Conservation (phyloP, 2,113 vertebrate genomes). For the Corvus moneduloides region DNA sequence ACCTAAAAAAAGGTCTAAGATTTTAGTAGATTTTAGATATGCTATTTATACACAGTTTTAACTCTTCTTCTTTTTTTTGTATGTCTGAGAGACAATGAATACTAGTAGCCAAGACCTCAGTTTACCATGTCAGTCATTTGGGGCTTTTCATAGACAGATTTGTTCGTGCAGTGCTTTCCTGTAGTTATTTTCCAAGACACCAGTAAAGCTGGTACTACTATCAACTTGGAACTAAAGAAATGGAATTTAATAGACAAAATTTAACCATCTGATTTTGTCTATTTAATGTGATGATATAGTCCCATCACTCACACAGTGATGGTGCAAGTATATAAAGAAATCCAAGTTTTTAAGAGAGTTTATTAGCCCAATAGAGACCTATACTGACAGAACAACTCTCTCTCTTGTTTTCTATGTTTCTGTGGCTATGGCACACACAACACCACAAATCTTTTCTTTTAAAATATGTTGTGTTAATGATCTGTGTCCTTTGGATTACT, state of each 20-base stretch:
- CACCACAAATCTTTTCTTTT: neutral
- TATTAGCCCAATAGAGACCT: neutral
- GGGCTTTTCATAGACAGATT: neutral
- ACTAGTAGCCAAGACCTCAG: neutral
- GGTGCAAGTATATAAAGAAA: neutral
- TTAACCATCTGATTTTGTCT: neutral
- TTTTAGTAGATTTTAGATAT: neutral
- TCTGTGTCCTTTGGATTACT: neutral
- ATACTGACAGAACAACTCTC: neutral
- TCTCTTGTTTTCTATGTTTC: neutral
- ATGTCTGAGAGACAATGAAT: neutral
- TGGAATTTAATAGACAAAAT: neutral
- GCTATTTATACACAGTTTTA: neutral
- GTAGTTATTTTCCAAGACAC: neutral
- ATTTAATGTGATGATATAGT: neutral
- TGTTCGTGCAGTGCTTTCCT: neutral
- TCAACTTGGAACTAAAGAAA: neutral
- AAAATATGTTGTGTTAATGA: neutral
- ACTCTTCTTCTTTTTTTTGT: neutral
- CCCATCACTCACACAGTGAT: neutral
- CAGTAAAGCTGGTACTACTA: neutral
- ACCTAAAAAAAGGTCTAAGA: neutral
- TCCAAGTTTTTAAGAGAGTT: neutral
- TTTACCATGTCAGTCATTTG: neutral
- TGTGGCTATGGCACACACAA: neutral